Evolutionary conservation across 2,797 vertebrate species (phyloP), one percentile per base, ranked within the genome.

Genomic region (Steatocranus sp.): DNA sequence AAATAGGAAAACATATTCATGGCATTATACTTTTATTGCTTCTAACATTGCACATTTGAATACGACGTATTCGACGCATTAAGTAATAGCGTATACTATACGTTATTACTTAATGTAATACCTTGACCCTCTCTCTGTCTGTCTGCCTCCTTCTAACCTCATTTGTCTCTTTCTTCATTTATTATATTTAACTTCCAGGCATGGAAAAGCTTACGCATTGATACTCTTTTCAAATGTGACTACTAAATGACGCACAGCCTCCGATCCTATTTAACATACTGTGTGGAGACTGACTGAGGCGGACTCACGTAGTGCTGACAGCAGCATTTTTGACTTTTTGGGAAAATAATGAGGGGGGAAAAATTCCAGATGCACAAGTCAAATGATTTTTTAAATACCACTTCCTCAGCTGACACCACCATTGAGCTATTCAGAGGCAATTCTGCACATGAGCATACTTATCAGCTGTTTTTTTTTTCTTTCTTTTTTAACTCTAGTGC

Each of bases 381-480:
- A 91, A 88, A 91, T 61, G 53, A 80, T 88, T 74, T 89, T 90
- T 91, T 91, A 91, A 92, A 90, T 88, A 56, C 54, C 76, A 25
- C 78, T 82, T 84, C 18, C 36, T 30, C 56, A 27, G 50, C 56
- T 38, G 82, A 87, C 82, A 58, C 80, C 88, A 83, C 82, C 51
- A 11, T 83, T 80, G n/a, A 81, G 86, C 75, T 80, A 92, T 92
- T 88, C n/a, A 53, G 11, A 23, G 36, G 48, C 84, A 83, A 73
- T 70, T 84, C 11, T 27, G 49, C 38, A 15, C 34, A 48, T 1
- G 25, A 73, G 25, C 41, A 14, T 20, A 30, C 25, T 7, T 73
- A 73, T 48, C 68, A 1, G 23, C 1, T 73, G 10, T 1, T 18
- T 5, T 73, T 10, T 61, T 0, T 48, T 18, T 70, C 10, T 30